phyloP scores from a whole-genome alignment of 2,888 invertebrate species.

The Cerastoderma edule region DNA sequence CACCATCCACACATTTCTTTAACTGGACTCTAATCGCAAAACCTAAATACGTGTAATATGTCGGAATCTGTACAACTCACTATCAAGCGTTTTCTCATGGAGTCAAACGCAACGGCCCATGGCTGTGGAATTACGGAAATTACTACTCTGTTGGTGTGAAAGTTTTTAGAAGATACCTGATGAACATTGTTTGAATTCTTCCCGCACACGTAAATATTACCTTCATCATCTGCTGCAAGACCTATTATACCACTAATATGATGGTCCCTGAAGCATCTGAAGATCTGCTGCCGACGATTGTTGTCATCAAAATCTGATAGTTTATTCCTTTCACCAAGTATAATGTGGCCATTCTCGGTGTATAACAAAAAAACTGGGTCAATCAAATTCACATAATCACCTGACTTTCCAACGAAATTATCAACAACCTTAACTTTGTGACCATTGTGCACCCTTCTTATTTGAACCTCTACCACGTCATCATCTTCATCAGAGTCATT shows the following conservation, averaged over 20 bases:
- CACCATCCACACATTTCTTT: too few relatives aligned
- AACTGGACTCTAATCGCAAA: too few relatives aligned
- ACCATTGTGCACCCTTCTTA: too few relatives aligned
- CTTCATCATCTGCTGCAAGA: slow-evolving; percentile 10
- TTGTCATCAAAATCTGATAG: background rate
- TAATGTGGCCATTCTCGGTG: background rate
- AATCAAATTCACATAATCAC: background rate
- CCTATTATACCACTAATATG: background rate
- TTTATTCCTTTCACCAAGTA: background rate
- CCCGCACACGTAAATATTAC: slow-evolving; percentile 16
- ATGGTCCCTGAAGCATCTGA: background rate
- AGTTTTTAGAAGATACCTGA: slow-evolving; percentile 8
- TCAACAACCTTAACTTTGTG: background rate
- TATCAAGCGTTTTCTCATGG: background rate
- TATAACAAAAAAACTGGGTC: background rate
- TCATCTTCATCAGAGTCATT: too few relatives aligned
- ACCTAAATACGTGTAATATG: background rate
- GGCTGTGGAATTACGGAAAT: background rate
- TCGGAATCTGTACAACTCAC: background rate
- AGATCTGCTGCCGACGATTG: background rate
- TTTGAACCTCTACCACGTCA: too few relatives aligned
- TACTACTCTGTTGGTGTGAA: background rate
- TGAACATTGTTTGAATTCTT: slow-evolving; percentile 5
- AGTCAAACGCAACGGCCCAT: background rate
- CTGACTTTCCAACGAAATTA: background rate